Conservation (phyloP, 2,113 vertebrate genomes). For the Boulengeromyrus knoepffleri region DNA sequence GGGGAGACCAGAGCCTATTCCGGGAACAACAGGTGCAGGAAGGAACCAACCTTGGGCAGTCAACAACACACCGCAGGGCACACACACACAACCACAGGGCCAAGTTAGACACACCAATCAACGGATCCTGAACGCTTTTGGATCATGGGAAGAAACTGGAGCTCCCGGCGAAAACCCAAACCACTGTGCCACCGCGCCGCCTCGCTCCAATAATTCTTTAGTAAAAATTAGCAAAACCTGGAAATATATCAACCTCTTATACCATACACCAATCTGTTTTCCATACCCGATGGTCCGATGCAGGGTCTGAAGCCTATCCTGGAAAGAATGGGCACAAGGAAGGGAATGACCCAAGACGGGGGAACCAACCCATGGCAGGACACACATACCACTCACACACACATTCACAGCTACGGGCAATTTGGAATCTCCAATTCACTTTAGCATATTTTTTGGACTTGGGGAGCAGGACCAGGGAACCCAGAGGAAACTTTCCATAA, state of each 20-base stretch:
- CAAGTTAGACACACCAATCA: no score
- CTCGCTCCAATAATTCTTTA: not conserved
- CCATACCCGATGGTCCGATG: not conserved
- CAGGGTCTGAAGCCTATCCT: not conserved
- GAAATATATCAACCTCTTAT: not conserved
- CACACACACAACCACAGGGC: no score
- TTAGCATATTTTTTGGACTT: not conserved
- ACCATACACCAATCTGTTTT: not conserved
- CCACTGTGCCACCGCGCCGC: no score
- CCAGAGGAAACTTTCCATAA: not conserved
- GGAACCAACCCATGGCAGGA: not conserved
- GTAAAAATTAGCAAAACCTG: not conserved
- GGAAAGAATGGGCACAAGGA: not conserved
- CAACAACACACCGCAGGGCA: no score
- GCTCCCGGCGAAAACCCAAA: no score
- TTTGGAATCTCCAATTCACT: not conserved
- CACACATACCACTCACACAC: not conserved
- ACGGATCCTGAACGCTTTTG: no score
- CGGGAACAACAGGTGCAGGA: no score
- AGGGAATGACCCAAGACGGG: not conserved
- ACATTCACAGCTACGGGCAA: not conserved
- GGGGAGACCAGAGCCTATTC: no score
- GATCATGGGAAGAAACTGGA: no score
- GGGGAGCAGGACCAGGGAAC: not conserved
- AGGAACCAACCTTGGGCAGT: no score